Percentiles rank a stretch among this genome's conserved stretches.
These are phyloP conservation scores for Eurytoma adleriae DNA, from an alignment of 2,888 invertebrate species.

Conservation along the genomic window DNA sequence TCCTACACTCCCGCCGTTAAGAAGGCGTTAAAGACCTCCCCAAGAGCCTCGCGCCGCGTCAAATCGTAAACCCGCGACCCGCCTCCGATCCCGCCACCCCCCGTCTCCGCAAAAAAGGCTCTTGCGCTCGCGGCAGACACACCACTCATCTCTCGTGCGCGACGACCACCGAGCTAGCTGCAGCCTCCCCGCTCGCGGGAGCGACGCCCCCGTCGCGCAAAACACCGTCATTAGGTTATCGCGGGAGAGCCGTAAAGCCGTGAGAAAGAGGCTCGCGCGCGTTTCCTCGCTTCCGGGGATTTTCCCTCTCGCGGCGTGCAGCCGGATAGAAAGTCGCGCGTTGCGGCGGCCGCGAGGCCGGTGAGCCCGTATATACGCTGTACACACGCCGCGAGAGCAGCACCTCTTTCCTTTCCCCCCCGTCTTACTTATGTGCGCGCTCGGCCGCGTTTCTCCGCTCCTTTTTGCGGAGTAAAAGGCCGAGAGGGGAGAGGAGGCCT, in stretches of 20 bases:
- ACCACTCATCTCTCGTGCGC: no score
- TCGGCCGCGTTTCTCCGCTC: neutral
- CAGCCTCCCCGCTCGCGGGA: neutral
- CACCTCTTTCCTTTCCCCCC: no score
- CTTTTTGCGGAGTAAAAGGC: neutral
- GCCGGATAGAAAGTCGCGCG: constrained; percentile 3
- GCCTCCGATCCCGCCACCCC: no score
- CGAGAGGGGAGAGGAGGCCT: neutral
- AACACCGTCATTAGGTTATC: neutral
- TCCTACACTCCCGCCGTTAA: no score
- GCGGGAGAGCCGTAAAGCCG: neutral
- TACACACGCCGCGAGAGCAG: neutral
- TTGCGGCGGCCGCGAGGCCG: neutral
- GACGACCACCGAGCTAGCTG: no score
- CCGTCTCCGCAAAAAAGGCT: no score
- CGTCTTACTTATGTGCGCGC: neutral
- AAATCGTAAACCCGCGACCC: no score
- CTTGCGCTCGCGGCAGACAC: no score
- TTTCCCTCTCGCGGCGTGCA: neutral
- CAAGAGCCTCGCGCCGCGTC: no score
- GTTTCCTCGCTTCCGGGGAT: neutral
- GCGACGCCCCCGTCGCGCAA: neutral
- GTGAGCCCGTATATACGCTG: neutral
- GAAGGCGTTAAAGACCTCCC: no score
- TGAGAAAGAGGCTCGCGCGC: no score